A percentile compares a stretch with the other conserved stretches of the same genome.
Evolutionary conservation across 2,888 invertebrate genomes (phyloP).

Genomic region (Ctena decussata): DNA sequence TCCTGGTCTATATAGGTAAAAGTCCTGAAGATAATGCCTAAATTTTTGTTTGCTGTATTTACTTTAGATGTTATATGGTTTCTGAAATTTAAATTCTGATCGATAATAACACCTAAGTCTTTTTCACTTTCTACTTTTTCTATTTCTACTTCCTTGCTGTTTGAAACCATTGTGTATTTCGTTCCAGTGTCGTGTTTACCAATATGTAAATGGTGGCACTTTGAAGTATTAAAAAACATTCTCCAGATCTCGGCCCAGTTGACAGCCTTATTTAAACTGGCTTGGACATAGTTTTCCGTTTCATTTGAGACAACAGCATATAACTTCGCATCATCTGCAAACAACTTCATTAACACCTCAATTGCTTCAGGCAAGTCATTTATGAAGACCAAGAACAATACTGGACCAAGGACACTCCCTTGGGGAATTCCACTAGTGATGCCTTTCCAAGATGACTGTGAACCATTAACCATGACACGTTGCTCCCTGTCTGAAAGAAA

Average conservation of each 20-base stretch:
- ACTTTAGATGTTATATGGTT: slow-evolving; percentile 15
- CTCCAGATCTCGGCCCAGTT: slow-evolving; percentile 22
- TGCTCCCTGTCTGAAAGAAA: slow-evolving; percentile 28
- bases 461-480: slow-evolving; percentile 7
- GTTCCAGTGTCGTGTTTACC: background rate
- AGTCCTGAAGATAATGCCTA: slow-evolving; percentile 24
- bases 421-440: slow-evolving; percentile 25
- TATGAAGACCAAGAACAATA: slow-evolving; percentile 20
- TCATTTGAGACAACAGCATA: background rate
- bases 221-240: slow-evolving; percentile 23
- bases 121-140: slow-evolving; percentile 15
- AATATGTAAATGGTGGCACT: slow-evolving; percentile 17
- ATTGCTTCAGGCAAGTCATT: slow-evolving; percentile 20
- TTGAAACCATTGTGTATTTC: background rate
- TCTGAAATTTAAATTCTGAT: slow-evolving; percentile 22
- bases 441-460: background rate
- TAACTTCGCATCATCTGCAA: slow-evolving; percentile 20
- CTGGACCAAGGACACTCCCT: slow-evolving; percentile 21
- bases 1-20: slow-evolving; percentile 21
- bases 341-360: background rate
- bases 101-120: slow-evolving; percentile 28
- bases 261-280: slow-evolving; percentile 1
- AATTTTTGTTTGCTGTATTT: slow-evolving; percentile 32
- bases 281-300: background rate
- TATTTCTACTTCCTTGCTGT: background rate